These are phyloP conservation scores for Oncorhynchus gorbuscha DNA, from an alignment of 2,113 vertebrate genomes.

Conservation along the genomic window DNA sequence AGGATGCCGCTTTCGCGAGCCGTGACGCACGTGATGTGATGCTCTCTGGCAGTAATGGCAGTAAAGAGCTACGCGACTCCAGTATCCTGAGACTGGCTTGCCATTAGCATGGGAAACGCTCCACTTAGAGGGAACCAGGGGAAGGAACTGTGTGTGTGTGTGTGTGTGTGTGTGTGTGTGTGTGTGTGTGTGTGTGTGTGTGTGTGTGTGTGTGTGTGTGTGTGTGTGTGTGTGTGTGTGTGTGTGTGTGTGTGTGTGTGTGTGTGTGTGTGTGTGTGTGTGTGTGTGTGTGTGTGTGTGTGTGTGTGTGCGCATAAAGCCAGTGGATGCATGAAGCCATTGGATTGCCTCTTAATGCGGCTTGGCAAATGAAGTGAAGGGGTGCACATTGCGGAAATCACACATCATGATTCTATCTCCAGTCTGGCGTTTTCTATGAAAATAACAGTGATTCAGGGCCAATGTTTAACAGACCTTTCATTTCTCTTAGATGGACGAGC, in stretches of 20 bases:
- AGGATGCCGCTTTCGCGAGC: not conserved
- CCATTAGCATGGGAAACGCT: not conserved
- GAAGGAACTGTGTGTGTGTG: not conserved
- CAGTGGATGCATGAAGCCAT: not conserved
- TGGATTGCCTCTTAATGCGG: not conserved
- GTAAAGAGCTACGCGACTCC: not conserved
- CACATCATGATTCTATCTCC: too few species aligned
- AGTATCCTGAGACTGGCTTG: not conserved
- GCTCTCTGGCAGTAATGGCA: not conserved
- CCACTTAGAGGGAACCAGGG: not conserved
- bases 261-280: not conserved
- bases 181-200: not conserved
- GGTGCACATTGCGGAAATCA: not conserved
- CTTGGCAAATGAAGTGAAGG: constrained; percentile 27
- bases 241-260: not conserved
- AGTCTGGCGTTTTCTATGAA: too few species aligned
- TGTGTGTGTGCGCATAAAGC: not conserved
- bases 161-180: not conserved
- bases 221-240: not conserved
- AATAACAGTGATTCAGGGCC: too few species aligned
- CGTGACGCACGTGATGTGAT: constrained; percentile 1
- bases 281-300: not conserved
- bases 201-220: not conserved
- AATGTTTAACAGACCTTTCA: too few species aligned
- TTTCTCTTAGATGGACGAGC: too few species aligned